Base-by-base conservation (phyloP, 2,888 invertebrate genomes). In the Operophtera brumata region DNA sequence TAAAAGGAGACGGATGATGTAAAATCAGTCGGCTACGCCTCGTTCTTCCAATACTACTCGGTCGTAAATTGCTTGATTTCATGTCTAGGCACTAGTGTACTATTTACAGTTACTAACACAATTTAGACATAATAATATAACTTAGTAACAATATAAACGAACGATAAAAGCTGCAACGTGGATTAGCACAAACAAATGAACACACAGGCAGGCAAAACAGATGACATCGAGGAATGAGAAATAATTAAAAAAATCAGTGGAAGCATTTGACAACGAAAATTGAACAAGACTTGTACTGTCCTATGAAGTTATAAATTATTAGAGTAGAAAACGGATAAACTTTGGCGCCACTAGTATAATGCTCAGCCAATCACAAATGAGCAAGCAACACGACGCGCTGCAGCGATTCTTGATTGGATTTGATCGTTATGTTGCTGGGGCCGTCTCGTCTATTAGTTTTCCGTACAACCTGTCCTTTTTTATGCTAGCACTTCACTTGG, bases 221-320 rank as follows among this genome's bases (percentile, higher is more conserved):
- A 67, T 52, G 59, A 60, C 49, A 64, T 60, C 57, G 61, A 59
- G 58, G 61, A 64, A 56, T 58, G 52, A 64, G 59, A 64, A 67
- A 62, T 66, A 70, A 67, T 61, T 66, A 61, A 67, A n/a, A 69
- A 62, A 75, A 69, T 70, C 68, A 76, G 73, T 73, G 61, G 74
- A 76, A 84, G 83, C 78, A 82, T 73, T 75, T 77, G 73, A 83
- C 82, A 76, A 80, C 72, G 74, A 73, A 64, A 61, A 66, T 46
- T 50, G 53, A 68, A 71, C 69, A 67, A 66, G 53, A 69, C 69
- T 70, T 75, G 74, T 74, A 76, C 75, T 74, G 73, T 20, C 30
- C 25, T 40, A 46, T 47, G 26, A 41, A 20, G 20, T 20, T 20
- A 4, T 20, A 20, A 20, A 4, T 20, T 34, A 34, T 1, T n/a